Evolutionary conservation across 2,113 vertebrate genomes (phyloP), one percentile per base, ranked within the genome.

Genomic region (Megaleporinus macrocephalus): DNA sequence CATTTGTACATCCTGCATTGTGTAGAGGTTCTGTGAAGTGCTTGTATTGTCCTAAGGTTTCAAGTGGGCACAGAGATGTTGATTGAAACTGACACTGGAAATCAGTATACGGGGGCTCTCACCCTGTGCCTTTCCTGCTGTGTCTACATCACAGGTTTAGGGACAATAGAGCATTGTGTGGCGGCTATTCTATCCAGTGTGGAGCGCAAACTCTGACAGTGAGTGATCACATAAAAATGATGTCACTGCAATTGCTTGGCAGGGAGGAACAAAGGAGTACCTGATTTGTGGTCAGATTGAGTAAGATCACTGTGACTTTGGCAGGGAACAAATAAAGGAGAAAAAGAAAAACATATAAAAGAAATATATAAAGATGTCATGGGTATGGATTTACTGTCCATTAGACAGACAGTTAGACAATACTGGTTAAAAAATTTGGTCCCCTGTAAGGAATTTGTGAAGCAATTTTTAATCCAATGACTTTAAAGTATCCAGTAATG

Each of bases 91-190:
- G 49, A 72, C 53, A 70, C 83, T 86, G 78, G 77, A 87, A 88
- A 88, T 84, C 79, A 73, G 84, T 85, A 89, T 84, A 88, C 53
- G 22, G 57, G 57, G 86, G 69, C 80, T 75, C 81, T 83, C 79
- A 80, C 87, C 88, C 84, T 0, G 18, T 82, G 70, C 74, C 81
- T 89, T 80, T 63, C 84, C 79, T 85, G 87, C 83, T 65, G 22
- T 86, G 79, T 78, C 81, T 66, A 86, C 90, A 87, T 91, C 90
- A 88, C 87, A 92, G 86, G 89, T 92, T 78, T 63, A 80, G 82
- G 84, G 82, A 94, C 91, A 94, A 93, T 88, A 87, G 76, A 47
- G 83, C 89, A 89, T 92, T 94, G 92, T 93, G 88, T 74, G 77
- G 73, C 71, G 44, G 93, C 89, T 86, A 93, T 92, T 91, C 77